Evolutionary conservation across 2,113 vertebrate species (phyloP).

Genomic region (Mungos mungo): DNA sequence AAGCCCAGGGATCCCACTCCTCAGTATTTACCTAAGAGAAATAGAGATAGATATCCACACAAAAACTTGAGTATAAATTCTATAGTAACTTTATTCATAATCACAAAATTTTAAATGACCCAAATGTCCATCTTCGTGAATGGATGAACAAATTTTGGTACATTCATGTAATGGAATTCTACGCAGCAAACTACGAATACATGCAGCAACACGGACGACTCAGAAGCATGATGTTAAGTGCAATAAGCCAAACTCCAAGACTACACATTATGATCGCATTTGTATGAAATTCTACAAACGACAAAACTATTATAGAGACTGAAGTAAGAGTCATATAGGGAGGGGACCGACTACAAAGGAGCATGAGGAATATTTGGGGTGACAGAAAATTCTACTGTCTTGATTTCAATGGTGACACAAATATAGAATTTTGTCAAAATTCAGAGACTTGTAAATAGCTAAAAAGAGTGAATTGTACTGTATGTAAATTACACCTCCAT

Average conservation of each 20-base stretch:
- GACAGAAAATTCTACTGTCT: slow-evolving; percentile 43
- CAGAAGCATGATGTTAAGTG: slow-evolving; percentile 1
- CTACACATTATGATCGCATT: neutral
- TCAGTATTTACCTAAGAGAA: slow-evolving; percentile 23
- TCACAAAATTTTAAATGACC: neutral
- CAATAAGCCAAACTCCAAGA: slow-evolving; percentile 21
- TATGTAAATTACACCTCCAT: neutral
- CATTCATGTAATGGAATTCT: neutral
- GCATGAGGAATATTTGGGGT: neutral
- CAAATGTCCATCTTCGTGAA: neutral
- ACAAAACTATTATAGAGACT: neutral
- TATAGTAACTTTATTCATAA: slow-evolving; percentile 8
- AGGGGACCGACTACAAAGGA: neutral
- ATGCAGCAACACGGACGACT: neutral
- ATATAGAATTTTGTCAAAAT: slow-evolving; percentile 33
- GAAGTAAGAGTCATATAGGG: slow-evolving; percentile 14
- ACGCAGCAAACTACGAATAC: slow-evolving; percentile 28
- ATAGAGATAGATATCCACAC: neutral
- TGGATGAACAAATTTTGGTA: neutral
- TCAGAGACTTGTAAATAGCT: neutral
- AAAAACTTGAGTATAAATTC: slow-evolving; percentile 20
- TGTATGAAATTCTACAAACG: slow-evolving; percentile 48
- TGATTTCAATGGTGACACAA: slow-evolving; percentile 22
- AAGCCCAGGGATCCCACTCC: neutral
- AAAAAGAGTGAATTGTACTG: neutral